Conservation (phyloP, 2,888 invertebrate species). For the Drosophila anomelani region DNA sequence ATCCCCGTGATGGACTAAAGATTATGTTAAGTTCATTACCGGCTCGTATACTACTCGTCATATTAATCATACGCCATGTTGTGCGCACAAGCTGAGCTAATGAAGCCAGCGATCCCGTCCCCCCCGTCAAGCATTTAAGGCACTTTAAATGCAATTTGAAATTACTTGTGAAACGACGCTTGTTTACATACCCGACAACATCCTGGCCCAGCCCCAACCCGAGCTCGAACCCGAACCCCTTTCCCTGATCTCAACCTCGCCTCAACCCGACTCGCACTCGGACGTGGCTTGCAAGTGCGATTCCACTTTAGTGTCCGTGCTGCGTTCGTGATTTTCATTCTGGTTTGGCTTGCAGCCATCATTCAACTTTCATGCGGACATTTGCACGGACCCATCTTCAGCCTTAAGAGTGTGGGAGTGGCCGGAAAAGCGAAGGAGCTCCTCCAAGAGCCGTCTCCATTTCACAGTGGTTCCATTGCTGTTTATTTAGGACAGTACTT, state of each 20-base stretch:
- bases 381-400: slow-evolving; percentile 40
- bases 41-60: slow-evolving; percentile 34
- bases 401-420: slow-evolving; percentile 15
- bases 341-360: slow-evolving; percentile 53
- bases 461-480: slow-evolving; percentile 20
- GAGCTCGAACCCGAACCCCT: not conserved
- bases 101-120: slow-evolving; percentile 38
- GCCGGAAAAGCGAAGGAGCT: slow-evolving; percentile 3
- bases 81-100: slow-evolving; percentile 56
- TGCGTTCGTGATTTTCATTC: slow-evolving; percentile 38
- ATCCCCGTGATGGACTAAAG: slow-evolving; percentile 17
- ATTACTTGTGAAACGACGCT: slow-evolving; percentile 56
- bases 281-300: slow-evolving; percentile 30
- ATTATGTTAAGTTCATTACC: slow-evolving; percentile 51
- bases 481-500: not conserved
- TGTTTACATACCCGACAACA: slow-evolving; percentile 62
- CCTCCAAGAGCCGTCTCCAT: slow-evolving; percentile 2
- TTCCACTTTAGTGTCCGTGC: slow-evolving; percentile 30
- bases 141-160: slow-evolving; percentile 76
- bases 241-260: not conserved
- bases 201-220: not conserved
- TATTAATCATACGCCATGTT: slow-evolving; percentile 75
- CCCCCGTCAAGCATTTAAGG: slow-evolving; percentile 50
- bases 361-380: slow-evolving; percentile 74
- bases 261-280: slow-evolving; percentile 4